A percentile compares a stretch with the other conserved stretches of the same genome.
Evolutionary conservation across 2,888 invertebrate genomes (phyloP).

Genomic region (Lottia scabra): DNA sequence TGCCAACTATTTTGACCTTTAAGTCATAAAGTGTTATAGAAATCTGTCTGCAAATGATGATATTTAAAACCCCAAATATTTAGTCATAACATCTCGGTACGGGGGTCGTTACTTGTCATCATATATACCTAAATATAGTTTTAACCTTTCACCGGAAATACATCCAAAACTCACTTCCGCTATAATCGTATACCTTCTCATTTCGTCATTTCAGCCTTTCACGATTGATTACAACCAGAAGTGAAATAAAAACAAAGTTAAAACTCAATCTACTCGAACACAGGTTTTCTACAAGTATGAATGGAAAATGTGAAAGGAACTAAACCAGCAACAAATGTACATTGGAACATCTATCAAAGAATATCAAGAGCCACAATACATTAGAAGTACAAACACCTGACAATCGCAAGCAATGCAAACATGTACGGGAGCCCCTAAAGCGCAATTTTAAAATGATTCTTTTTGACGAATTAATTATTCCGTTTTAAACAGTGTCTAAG

Average conservation of each 20-base stretch:
- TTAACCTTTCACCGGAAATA: constrained; percentile 3
- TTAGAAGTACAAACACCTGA: no score
- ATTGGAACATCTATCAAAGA: no score
- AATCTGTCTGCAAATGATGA: neutral
- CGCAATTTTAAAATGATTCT: no score
- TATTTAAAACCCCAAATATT: constrained; percentile 5
- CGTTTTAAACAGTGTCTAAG: no score
- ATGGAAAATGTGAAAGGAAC: no score
- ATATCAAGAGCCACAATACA: no score
- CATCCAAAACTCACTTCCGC: constrained; percentile 6
- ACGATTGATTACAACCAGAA: neutral
- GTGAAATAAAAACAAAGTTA: neutral
- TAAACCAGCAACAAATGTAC: no score
- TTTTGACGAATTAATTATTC: no score
- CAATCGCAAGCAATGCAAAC: no score
- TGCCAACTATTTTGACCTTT: neutral
- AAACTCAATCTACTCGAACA: neutral
- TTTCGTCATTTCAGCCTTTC: neutral
- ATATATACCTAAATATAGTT: neutral
- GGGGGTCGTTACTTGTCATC: constrained; percentile 7
- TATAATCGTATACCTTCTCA: neutral
- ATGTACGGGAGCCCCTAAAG: no score
- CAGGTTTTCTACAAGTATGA: no score
- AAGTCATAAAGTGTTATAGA: neutral
- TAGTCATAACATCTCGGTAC: constrained; percentile 3